A percentile compares a stretch with the other conserved stretches of the same genome.
phyloP scores from a whole-genome alignment of 2,888 invertebrate species.

The Homarus gammarus region DNA sequence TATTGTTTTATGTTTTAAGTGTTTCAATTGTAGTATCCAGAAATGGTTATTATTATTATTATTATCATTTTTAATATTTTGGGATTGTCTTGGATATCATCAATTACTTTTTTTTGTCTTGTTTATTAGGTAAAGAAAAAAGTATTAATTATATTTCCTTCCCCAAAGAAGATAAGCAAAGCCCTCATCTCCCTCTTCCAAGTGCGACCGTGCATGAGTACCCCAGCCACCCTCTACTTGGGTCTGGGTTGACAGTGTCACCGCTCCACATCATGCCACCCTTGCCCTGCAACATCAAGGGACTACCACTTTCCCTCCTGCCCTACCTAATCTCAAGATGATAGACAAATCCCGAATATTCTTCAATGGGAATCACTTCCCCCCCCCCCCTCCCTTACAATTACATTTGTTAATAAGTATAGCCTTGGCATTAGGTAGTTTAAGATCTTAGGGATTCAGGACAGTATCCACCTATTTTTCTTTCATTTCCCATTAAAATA shows the following conservation, averaged over 20 bases:
- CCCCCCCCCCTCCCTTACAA: no score
- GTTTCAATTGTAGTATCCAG: not conserved
- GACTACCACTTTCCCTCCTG: slow-evolving; percentile 38
- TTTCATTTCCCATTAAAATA: not conserved
- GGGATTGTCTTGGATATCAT: not conserved
- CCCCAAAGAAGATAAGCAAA: slow-evolving; percentile 22
- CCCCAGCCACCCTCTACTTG: slow-evolving; percentile 11
- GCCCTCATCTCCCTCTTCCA: slow-evolving; percentile 19
- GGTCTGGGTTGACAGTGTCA: slow-evolving; percentile 22
- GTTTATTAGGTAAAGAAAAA: slow-evolving; percentile 4
- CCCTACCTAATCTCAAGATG: not conserved
- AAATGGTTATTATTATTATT: no score
- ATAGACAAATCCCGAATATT: not conserved
- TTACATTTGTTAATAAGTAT: not conserved
- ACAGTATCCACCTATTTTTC: not conserved
- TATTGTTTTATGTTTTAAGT: not conserved
- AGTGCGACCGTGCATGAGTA: slow-evolving; percentile 27
- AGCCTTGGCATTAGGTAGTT: not conserved
- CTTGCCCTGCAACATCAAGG: slow-evolving; percentile 22
- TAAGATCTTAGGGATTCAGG: not conserved
- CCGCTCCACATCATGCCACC: slow-evolving; percentile 23
- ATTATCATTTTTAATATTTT: not conserved
- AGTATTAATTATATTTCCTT: slow-evolving; percentile 4
- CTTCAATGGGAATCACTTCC: no score
- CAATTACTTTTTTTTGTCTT: not conserved